phyloP scores from a whole-genome alignment of 2,888 invertebrate species.

The Ochropleura plecta region DNA sequence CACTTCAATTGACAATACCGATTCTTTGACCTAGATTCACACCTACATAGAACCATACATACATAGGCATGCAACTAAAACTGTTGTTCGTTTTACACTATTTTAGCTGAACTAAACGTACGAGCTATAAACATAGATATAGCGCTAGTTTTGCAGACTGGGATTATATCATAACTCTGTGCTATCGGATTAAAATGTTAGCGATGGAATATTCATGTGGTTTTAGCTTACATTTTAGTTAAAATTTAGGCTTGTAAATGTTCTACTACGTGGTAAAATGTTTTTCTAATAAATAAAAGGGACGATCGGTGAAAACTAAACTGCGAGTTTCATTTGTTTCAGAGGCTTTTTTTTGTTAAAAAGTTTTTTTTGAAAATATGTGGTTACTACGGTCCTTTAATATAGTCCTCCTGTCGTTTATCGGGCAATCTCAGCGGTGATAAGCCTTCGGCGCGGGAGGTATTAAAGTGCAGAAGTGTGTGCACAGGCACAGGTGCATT shows the following conservation, averaged over 20 bases:
- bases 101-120: conserved; percentile 41
- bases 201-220: conserved; percentile 48
- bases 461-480: too few relatives aligned
- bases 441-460: too few relatives aligned
- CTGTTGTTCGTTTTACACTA: conserved; percentile 32
- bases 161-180: conserved; percentile 58
- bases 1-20: conserved; percentile 7
- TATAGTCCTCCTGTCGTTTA: too few relatives aligned
- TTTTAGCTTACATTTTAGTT: conserved; percentile 39
- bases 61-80: conserved; percentile 20
- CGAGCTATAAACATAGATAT: conserved; percentile 32
- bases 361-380: neutral
- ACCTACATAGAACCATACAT: neutral
- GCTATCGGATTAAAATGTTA: conserved; percentile 60
- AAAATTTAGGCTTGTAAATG: conserved; percentile 7
- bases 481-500: too few relatives aligned
- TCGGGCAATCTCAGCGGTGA: too few relatives aligned
- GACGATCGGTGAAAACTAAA: neutral
- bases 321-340: neutral
- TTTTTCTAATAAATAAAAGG: neutral
- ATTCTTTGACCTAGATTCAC: conserved; percentile 47
- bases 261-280: neutral
- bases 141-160: conserved; percentile 35
- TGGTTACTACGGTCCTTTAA: too few relatives aligned
- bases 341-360: neutral